Conservation (phyloP, 2,797 vertebrate species). For the Myiotriccus ornatus region DNA sequence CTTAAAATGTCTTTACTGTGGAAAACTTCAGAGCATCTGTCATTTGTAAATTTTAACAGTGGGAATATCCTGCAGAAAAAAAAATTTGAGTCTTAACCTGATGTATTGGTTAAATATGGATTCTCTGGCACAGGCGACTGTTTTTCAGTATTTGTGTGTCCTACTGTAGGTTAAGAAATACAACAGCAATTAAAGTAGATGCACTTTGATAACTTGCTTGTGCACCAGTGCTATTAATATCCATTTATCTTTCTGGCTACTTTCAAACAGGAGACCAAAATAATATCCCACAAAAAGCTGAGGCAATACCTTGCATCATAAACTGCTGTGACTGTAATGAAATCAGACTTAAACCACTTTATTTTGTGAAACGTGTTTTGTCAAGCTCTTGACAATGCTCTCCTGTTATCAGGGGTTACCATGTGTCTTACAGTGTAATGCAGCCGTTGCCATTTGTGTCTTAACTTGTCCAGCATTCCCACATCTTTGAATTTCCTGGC, state of each 20-base stretch:
- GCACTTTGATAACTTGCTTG: conserved; percentile 20
- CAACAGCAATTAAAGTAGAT: conserved; percentile 22
- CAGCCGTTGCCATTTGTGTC: neutral
- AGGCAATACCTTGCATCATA: neutral
- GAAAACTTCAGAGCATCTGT: neutral
- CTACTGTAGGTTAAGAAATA: conserved; percentile 18
- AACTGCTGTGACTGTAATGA: neutral
- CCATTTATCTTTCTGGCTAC: neutral
- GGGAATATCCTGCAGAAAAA: neutral
- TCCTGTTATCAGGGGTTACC: neutral
- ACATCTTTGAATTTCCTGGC: neutral
- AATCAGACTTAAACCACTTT: neutral
- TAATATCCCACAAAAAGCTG: neutral
- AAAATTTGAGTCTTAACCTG: neutral
- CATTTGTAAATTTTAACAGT: neutral
- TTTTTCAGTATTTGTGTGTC: conserved; percentile 17
- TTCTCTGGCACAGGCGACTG: neutral
- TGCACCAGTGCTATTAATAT: conserved; percentile 7
- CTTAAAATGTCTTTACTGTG: neutral
- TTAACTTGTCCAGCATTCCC: neutral
- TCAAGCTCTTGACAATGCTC: neutral
- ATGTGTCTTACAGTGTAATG: neutral
- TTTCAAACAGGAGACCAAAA: neutral
- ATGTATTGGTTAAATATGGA: neutral
- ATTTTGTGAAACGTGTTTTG: neutral